phyloP scores from a whole-genome alignment of 2,113 vertebrate species.

The Rhinogobius similis region DNA sequence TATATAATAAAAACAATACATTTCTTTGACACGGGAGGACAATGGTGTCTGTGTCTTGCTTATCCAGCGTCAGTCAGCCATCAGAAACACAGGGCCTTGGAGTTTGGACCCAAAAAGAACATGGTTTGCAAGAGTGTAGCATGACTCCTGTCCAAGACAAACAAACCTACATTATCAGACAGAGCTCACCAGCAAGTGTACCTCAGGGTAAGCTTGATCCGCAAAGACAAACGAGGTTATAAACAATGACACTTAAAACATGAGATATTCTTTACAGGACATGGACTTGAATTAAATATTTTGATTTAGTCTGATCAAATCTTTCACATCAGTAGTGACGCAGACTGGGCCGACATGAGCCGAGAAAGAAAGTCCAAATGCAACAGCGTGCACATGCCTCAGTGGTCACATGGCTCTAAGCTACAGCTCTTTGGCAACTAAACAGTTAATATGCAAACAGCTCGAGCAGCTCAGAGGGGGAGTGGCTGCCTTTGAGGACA shows the following conservation, averaged over 20 bases:
- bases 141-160: constrained; percentile 39
- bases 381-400: constrained; percentile 47
- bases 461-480: constrained; percentile 58
- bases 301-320: background rate
- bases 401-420: constrained; percentile 61
- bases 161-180: constrained; percentile 45
- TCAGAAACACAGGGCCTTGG: constrained; percentile 52
- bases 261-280: background rate
- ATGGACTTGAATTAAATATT: background rate
- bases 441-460: constrained; percentile 83
- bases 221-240: background rate
- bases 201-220: constrained; percentile 4
- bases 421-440: constrained; percentile 66
- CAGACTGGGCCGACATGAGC: background rate
- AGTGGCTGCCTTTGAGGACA: constrained; percentile 62
- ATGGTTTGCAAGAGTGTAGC: constrained; percentile 31
- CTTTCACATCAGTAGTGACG: background rate
- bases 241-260: background rate
- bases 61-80: constrained; percentile 22
- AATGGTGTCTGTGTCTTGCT: constrained; percentile 16
- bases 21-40: background rate
- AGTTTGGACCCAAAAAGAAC: constrained; percentile 68
- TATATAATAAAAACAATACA: background rate
- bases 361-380: background rate
- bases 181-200: constrained; percentile 16